Base-by-base conservation (phyloP, 1,140 invertebrate species). In the Vanessa atalanta region DNA sequence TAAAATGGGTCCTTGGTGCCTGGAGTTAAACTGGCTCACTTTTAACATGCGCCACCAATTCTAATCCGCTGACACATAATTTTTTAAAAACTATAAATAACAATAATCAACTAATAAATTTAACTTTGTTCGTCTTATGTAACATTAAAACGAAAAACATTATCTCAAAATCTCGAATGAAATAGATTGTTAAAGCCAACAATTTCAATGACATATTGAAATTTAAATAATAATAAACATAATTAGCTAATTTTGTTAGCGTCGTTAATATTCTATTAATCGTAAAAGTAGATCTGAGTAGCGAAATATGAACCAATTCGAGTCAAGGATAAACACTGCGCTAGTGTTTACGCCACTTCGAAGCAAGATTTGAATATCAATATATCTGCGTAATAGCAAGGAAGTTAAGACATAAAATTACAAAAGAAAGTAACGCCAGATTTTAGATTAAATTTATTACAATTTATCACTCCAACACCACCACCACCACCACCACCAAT, bases 371-470 rank as follows among this genome's bases (percentile, higher is more conserved):
- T 61, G 31, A 31, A 61, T 61, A 61, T 61, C 57, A 37, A 31
- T 61, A 16, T 23, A 48, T 60, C 55, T 61, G 23, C 47, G 20
- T 9, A 26, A 26, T 53, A 7, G 12, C 66, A 60, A 31, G 72
- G 64, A 73, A 67, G 65, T 55, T 66, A 66, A 68, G 50, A 63
- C 12, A 60, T 48, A 31, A 70, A 50, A 55, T 26, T 47, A 65
- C 57, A 70, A 63, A 74, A 70, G 72, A 74, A 74, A 74, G 72
- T 74, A 48, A 55, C 26, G 68, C 37, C 63, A 53, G 47, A 73
- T 68, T 73, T 50, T 64, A 51, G 37, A 61, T 63, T 69, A 65
- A 64, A n/a, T 74, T 70, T 70, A 48, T 50, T 63, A 70, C 69
- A 70, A 74, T 74, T 74, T 74, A 74, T 74, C 20, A 20, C 20